phyloP scores from a whole-genome alignment of 64 coral and sea anemone genomes.

The Hydrozoanthus tunicans region DNA sequence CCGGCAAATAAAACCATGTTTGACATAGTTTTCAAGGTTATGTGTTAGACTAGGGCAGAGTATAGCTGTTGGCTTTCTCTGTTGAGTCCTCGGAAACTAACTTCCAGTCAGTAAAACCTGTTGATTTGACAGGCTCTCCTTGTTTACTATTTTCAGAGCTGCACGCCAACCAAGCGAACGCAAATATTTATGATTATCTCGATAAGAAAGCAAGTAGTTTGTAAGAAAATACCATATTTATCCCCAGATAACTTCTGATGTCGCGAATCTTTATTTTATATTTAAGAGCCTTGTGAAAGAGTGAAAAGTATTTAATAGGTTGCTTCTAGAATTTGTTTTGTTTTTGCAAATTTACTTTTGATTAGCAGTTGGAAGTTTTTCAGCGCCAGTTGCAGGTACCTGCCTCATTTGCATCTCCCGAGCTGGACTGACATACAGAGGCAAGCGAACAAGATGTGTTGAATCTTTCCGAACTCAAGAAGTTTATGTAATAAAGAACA shows the following conservation, averaged over 20 bases:
- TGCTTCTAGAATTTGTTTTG: background rate
- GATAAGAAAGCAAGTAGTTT: no score
- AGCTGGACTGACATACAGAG: background rate
- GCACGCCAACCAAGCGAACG: no score
- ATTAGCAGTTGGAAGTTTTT: slow-evolving; percentile 22
- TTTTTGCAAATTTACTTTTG: background rate
- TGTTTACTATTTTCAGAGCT: no score
- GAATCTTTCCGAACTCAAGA: background rate
- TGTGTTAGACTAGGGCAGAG: no score
- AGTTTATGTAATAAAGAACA: background rate
- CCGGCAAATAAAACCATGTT: no score
- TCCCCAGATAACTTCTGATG: background rate
- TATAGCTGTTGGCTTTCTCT: no score
- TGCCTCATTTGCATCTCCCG: background rate
- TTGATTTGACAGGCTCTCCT: no score
- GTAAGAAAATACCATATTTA: no score
- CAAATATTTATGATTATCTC: no score
- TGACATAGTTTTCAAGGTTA: no score
- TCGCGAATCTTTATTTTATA: background rate
- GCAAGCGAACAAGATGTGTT: background rate
- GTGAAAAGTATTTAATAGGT: background rate
- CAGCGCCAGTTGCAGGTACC: slow-evolving; percentile 31
- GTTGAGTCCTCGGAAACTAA: no score
- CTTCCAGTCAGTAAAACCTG: no score
- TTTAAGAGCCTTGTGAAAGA: background rate